Evolutionary conservation across 2,113 vertebrate genomes (phyloP), one percentile per base, ranked within the genome.

Genomic region (Pachyramphus minor): DNA sequence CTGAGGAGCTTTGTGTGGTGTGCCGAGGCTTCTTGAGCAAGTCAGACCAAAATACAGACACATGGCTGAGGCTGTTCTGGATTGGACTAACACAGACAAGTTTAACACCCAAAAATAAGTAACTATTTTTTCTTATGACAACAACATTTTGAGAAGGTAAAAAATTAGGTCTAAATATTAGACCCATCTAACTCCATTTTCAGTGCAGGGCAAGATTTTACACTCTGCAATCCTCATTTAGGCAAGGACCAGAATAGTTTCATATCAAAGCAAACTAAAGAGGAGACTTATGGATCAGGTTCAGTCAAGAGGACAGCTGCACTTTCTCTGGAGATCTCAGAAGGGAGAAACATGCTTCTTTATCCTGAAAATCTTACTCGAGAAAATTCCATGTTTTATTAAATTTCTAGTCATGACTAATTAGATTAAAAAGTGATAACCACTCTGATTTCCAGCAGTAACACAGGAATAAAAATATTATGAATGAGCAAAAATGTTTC

Each of bases 1-100:
- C 98, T 98, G 97, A 97, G 96, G 95, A 94, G 95, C 98, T 97
- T 98, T 98, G 98, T 98, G 77, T 18, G 44, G 62, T 56, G 66
- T 62, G 95, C 69, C 67, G 76, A 89, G 55, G 84, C 87, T 90
- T 96, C 93, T 82, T 83, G 85, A 87, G 73, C 81, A 91, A 90
- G 67, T 90, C 94, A 97, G 84, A 96, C 96, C 93, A 90, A 96
- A 95, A 96, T 90, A 96, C 92, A 98, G 95, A 96, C 95, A 93
- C 87, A 89, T 37, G 14, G 84, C 74, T 87, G 64, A 86, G 50
- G 69, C 77, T 93, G 64, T 87, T 73, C 93, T 97, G 94, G 87
- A 58, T 97, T 81, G 87, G 37, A 78, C 67, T 44, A 28, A 92
- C 81, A 90, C 23, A 33, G 79, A 94, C 64, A 94, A 91, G 49